A percentile compares a stretch with the other conserved stretches of the same genome.
Conservation (phyloP, 2,797 vertebrate genomes). For the Pelochelys cantorii region DNA sequence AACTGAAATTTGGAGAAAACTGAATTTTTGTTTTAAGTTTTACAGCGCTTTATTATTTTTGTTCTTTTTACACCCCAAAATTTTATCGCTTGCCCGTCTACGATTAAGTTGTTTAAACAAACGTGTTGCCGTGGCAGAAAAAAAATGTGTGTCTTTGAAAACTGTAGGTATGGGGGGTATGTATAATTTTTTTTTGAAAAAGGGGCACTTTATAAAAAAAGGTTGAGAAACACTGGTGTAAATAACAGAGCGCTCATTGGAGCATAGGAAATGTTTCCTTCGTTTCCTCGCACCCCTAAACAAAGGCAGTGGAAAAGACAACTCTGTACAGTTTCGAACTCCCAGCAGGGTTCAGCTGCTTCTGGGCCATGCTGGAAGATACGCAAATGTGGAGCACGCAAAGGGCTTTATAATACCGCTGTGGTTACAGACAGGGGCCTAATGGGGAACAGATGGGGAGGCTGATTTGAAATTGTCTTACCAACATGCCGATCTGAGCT, state of each 20-base stretch:
- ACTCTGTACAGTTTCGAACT: constrained; percentile 16
- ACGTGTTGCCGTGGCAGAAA: too few relatives aligned
- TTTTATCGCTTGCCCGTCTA: too few relatives aligned
- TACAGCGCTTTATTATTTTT: too few relatives aligned
- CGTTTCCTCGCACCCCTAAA: background rate
- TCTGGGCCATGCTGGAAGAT: constrained; percentile 70
- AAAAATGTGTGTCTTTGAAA: too few relatives aligned
- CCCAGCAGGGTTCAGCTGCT: constrained; percentile 25
- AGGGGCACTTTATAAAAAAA: too few relatives aligned
- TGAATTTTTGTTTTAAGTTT: too few relatives aligned
- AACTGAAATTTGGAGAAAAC: too few relatives aligned
- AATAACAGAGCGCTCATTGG: background rate
- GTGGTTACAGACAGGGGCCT: constrained; percentile 77
- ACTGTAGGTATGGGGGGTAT: too few relatives aligned
- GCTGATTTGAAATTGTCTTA: constrained; percentile 77
- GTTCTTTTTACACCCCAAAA: too few relatives aligned
- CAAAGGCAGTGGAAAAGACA: background rate
- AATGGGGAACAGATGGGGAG: constrained; percentile 78
- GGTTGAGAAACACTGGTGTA: too few relatives aligned
- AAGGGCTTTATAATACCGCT: constrained; percentile 74
- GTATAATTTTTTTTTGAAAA: too few relatives aligned
- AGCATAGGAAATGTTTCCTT: background rate
- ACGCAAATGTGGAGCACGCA: constrained; percentile 72
- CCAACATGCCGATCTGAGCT: constrained; percentile 71
- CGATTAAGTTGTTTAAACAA: too few relatives aligned